Base-by-base conservation (phyloP, 2,113 vertebrate genomes). In the Nycticorax nycticorax region DNA sequence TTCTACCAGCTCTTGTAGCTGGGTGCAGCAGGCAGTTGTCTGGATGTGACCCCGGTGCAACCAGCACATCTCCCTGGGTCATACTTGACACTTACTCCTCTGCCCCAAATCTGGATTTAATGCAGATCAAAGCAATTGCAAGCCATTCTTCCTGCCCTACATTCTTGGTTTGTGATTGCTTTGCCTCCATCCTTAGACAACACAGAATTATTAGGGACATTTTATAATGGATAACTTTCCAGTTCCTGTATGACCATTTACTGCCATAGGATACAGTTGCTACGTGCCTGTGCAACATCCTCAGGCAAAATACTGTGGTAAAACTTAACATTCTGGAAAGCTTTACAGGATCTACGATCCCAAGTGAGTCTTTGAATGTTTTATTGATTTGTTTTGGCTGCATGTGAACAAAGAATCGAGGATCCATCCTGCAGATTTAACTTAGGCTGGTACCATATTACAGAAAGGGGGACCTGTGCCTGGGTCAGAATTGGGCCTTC, bases 361-460 rank as follows among this genome's bases (percentile, higher is more conserved):
- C 88, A 78, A 52, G 33, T 12, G 68, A 53, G 23, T 47, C 85
- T 90, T 95, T 67, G 33, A 76, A 41, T 39, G n/a, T 88, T 89
- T 92, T 88, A 92, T 95, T 91, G 78, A 76, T 85, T 75, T 81
- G 14, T 64, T 95, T 92, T 84, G 27, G 30, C 35, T 81, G 26
- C 35, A 50, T 18, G 9, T 56, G 60, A 93, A 57, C n/a, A 85
- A 89, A 53, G 47, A 85, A 52, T 33, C 39, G 41, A 76, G 28
- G 53, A 55, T 72, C 33, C 62, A 77, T 57, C 55, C 48, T 56
- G 9, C 26, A 86, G 35, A 16, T 77, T 81, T 89, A 84, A 32
- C 27, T 85, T 48, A 32, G 14, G n/a, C 33, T 72, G 18, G 27
- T 66, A 0, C 1, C 12, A 14, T 63, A 32, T 30, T 64, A 59